Base-by-base conservation (phyloP, 2,888 invertebrate species). In the Rutpela maculata region DNA sequence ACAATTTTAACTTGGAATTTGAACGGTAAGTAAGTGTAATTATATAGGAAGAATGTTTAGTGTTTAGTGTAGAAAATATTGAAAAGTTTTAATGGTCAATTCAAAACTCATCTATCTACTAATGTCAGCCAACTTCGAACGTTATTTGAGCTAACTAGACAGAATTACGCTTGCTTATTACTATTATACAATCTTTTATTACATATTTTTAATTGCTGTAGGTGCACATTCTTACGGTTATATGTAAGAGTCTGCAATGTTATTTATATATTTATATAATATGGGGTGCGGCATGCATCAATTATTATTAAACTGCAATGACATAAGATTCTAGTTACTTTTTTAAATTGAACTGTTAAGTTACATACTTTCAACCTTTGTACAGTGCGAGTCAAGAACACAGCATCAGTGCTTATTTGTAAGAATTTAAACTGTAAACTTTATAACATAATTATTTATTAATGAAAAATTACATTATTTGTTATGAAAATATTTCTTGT, bases 241-340 rank as follows among this genome's bases (percentile, higher is more conserved):
- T 43, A 2, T 43, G 43, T 43, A 43, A 12, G 43, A 43, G 12
- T 15, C 43, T 43, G 12, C 12, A 15, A 3, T 11, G 15, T 50
- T 5, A 50, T 63, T 35, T 63, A 26, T n/a, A 65, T 35, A 17
- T 56, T 69, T 69, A 69, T 50, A 59, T 69, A 69, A 69, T 18
- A 31, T 59, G 18, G 35, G 69, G 69, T 59, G 59, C 31, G 69
- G 69, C 57, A 35, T 35, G 69, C 69, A 69, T 50, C 35, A 12
- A 69, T 43, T 69, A 69, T 43, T 69, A 59, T 69, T 35, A 17
- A 69, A 15, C 19, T 35, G 55, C 69, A 18, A 11, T 69, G 69
- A 69, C 69, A 72, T 72, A 63, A 71, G 63, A 71, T 43, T 50
- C 63, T 56, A 74, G 59, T 74, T 74, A 63, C 19, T 65, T 74